Base-by-base conservation (phyloP, 53 echinoderm and acorn worm genomes). In the Astropecten irregularis region DNA sequence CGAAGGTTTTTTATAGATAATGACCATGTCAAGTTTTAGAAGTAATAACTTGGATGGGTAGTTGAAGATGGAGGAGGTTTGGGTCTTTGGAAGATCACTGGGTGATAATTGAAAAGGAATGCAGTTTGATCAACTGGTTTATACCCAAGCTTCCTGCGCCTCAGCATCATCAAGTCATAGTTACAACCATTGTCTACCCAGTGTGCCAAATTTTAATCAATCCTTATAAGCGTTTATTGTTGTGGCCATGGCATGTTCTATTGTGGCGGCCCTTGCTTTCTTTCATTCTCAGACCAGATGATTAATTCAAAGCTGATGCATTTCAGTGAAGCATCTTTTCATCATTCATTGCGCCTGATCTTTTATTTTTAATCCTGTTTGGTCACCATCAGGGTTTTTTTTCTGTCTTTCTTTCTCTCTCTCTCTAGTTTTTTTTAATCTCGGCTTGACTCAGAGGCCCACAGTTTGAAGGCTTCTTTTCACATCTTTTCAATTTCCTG, bases 281-380 rank as follows among this genome's bases (percentile, higher is more conserved):
- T 74, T 39, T 55, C n/a, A 57, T 39, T 39, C 40, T 10, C 25
- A 5, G 10, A 6, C 2, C 2, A 20, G 44, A 48, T 79, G 49
- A 79, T 79, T 79, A 79, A 79, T 79, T 79, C 79, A 79, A 30
- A 46, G 63, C 16, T 46, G 61, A 32, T 61, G 79, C 79, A 79
- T 79, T 79, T 79, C 76, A 9, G 26, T 40, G 30, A n/a, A 73
- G 56, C 23, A 59, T 59, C 79, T 79, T 62, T 61, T 60, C 57
- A 58, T 58, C 62, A 18, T 62, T 46, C 48, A 63, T 47, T n/a
- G n/a, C n/a, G 40, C 60, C 77, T 9, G 42, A 58, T 40, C 25
- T 42, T 59, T 59, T 57, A 56, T 74, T 58, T 77, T 60, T 77
- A 59, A 77, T 77, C 77, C 77, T 44, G 27, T 77, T 59, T 42